Percentiles rank a stretch among this genome's conserved stretches.
phyloP scores from a whole-genome alignment of 2,888 invertebrate species.

The Drosophila helvetica region DNA sequence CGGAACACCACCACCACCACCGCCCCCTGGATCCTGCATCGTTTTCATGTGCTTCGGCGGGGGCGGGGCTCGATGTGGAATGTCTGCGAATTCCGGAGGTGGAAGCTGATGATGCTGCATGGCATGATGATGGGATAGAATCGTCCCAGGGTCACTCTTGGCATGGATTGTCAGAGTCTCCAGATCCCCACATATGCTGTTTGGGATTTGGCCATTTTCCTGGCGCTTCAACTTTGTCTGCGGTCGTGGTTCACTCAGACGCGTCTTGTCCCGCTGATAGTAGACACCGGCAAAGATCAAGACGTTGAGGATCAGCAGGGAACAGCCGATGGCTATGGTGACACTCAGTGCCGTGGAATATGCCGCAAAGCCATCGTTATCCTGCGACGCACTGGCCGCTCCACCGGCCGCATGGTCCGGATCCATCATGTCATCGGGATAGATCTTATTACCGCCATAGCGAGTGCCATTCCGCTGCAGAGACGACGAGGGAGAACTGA shows the following conservation, averaged over 20 bases:
- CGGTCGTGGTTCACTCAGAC: slow-evolving; percentile 86
- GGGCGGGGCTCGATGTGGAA: slow-evolving; percentile 90
- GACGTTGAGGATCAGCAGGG: slow-evolving; percentile 94
- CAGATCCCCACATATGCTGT: slow-evolving; percentile 93
- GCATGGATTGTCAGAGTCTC: slow-evolving; percentile 86
- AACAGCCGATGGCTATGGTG: slow-evolving; percentile 97
- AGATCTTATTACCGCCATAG: slow-evolving; percentile 76
- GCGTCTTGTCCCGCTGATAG: slow-evolving; percentile 94
- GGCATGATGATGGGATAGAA: slow-evolving; percentile 90
- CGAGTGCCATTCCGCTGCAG: slow-evolving; percentile 81
- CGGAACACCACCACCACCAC: slow-evolving; percentile 75
- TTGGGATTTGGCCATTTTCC: slow-evolving; percentile 94
- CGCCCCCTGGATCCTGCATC: slow-evolving; percentile 83
- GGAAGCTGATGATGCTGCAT: slow-evolving; percentile 92
- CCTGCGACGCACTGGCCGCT: slow-evolving; percentile 86
- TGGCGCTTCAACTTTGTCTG: slow-evolving; percentile 89
- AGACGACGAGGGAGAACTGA: slow-evolving; percentile 83
- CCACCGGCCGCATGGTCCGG: slow-evolving; percentile 72
- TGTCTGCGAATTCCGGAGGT: slow-evolving; percentile 93
- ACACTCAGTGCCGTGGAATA: slow-evolving; percentile 96
- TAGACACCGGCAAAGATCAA: slow-evolving; percentile 97
- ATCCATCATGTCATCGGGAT: slow-evolving; percentile 81
- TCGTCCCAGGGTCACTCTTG: slow-evolving; percentile 89
- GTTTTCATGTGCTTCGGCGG: slow-evolving; percentile 88
- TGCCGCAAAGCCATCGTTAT: slow-evolving; percentile 94